A percentile compares a stretch with the other conserved stretches of the same genome.
Evolutionary conservation across 2,113 vertebrate species (phyloP).

Genomic region (Antigone vipio): DNA sequence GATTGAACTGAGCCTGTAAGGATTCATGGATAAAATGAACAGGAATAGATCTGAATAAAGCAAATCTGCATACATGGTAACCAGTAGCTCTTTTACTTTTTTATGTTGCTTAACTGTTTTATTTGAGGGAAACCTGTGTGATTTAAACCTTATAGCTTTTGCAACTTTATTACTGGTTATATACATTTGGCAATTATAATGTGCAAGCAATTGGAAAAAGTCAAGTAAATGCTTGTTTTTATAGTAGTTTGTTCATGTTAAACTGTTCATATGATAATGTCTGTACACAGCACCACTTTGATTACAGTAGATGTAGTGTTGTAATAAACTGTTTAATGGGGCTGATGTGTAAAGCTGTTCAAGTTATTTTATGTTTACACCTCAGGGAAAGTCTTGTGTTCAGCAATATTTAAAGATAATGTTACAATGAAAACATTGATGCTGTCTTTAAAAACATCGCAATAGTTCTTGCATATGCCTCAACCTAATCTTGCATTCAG

Average conservation of each 20-base stretch:
- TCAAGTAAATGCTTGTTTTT: slow-evolving; percentile 94
- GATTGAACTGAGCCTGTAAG: slow-evolving; percentile 86
- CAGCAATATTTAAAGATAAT: slow-evolving; percentile 84
- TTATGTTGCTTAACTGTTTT: slow-evolving; percentile 93
- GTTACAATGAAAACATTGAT: slow-evolving; percentile 78
- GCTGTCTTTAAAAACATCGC: slow-evolving; percentile 77
- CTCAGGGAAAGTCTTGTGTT: slow-evolving; percentile 87
- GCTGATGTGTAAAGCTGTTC: slow-evolving; percentile 91
- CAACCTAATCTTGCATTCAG: slow-evolving; percentile 75
- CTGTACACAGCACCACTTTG: slow-evolving; percentile 96
- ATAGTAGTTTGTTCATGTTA: slow-evolving; percentile 90
- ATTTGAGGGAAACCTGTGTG: slow-evolving; percentile 93
- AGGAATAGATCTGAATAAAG: slow-evolving; percentile 91
- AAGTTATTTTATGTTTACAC: slow-evolving; percentile 88
- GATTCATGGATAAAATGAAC: slow-evolving; percentile 87
- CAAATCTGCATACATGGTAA: slow-evolving; percentile 93
- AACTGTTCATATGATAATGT: slow-evolving; percentile 90
- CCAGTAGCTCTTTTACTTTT: slow-evolving; percentile 92
- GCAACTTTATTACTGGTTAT: slow-evolving; percentile 88
- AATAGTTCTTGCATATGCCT: slow-evolving; percentile 78
- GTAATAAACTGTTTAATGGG: slow-evolving; percentile 99
- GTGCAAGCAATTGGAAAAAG: slow-evolving; percentile 86
- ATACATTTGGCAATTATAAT: slow-evolving; percentile 85
- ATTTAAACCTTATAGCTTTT: slow-evolving; percentile 86
- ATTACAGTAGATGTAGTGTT: slow-evolving; percentile 97